These are phyloP conservation scores for Sterna hirundo DNA, from an alignment of 2,113 vertebrate species.

Conservation along the genomic window DNA sequence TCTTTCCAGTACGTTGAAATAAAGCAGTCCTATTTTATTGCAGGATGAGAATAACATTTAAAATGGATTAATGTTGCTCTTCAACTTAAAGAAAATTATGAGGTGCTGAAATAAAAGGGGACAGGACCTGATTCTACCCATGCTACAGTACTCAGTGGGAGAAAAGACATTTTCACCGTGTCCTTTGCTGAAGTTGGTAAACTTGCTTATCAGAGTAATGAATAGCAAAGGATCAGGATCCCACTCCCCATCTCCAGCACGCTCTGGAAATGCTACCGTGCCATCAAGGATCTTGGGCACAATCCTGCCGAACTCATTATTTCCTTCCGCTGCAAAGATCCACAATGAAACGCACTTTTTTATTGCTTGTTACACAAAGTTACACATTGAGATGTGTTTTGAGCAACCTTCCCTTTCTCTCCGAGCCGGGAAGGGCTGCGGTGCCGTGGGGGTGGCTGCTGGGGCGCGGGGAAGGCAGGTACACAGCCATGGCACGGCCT, in stretches of 20 bases:
- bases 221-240: neutral
- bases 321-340: neutral
- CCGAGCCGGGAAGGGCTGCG: neutral
- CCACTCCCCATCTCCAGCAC: neutral
- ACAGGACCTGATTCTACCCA: neutral
- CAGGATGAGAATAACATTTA: neutral
- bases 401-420: neutral
- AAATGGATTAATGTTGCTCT: slow-evolving; percentile 7
- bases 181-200: neutral
- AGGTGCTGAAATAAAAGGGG: neutral
- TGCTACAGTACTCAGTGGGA: neutral
- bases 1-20: neutral
- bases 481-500: neutral
- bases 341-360: neutral
- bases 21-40: neutral
- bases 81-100: neutral
- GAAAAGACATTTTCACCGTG: neutral
- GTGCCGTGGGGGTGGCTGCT: neutral
- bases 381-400: neutral
- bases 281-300: neutral
- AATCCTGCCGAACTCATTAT: neutral
- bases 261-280: neutral
- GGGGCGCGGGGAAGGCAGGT: rapidly evolving
- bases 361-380: neutral
- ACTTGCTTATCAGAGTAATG: neutral